A percentile compares a stretch with the other conserved stretches of the same genome.
These are phyloP conservation scores for Ceyx melanurus DNA, from an alignment of 2,113 vertebrate species.

Conservation along the genomic window DNA sequence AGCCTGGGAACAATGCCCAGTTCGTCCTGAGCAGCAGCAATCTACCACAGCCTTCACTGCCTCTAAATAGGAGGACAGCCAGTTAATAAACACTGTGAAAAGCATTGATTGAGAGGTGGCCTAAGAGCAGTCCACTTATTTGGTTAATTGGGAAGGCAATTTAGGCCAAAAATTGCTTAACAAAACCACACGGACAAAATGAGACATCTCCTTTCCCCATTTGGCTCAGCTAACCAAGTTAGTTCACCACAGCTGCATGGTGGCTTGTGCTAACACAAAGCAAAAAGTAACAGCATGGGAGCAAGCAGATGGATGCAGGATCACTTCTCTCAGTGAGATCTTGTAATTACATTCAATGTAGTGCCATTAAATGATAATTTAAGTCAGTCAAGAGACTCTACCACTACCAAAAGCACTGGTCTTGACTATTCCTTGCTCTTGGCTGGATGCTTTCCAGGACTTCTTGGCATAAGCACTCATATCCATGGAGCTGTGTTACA, in stretches of 20 bases:
- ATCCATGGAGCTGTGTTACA: not conserved
- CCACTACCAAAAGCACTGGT: not conserved
- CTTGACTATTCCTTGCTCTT: not conserved
- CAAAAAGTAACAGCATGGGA: not conserved
- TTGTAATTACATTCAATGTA: not conserved
- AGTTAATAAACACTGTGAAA: not conserved
- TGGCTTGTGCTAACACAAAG: not conserved
- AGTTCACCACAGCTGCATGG: not conserved
- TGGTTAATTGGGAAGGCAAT: not conserved
- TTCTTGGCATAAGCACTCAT: not conserved
- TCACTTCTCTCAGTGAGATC: not conserved
- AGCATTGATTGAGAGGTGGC: not conserved
- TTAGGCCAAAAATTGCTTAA: not conserved
- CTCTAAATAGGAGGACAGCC: not conserved
- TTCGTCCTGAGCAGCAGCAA: not conserved
- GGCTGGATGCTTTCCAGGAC: not conserved
- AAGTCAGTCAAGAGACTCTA: not conserved
- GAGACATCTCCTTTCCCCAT: not conserved
- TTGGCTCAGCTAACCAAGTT: not conserved
- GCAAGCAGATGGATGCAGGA: not conserved
- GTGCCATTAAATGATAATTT: not conserved
- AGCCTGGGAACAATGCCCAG: rapidly evolving
- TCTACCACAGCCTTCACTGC: not conserved
- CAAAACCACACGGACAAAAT: not conserved
- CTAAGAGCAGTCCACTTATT: not conserved